Evolutionary conservation across 2,113 vertebrate genomes (phyloP), one percentile per base, ranked within the genome.

Genomic region (Delphinus delphis): DNA sequence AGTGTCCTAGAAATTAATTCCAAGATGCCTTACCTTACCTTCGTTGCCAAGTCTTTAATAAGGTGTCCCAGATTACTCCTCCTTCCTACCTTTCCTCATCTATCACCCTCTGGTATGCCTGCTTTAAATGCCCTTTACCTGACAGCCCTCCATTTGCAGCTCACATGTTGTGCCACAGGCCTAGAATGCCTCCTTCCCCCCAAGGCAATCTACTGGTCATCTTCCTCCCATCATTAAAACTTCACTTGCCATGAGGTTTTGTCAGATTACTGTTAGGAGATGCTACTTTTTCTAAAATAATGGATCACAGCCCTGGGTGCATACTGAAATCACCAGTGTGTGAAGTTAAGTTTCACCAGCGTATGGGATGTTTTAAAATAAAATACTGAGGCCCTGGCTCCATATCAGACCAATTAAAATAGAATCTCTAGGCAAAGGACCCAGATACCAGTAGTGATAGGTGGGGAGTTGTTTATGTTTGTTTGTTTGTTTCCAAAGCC

Each of bases 1-100:
- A 95, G 96, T 95, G 96, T 96, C 97, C 97, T 95, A 97, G 94
- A 97, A 97, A 95, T 91, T 93, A 93, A 96, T 93, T 94, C 95
- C 89, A 97, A 95, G 89, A 93, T 81, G 77, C 36, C 68, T 97
- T 92, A 91, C 89, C 67, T 95, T 95, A 95, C 31, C 71, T 90
- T 94, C 95, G 68, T 80, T 88, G 74, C 63, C 62, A 96, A 84
- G 81, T 91, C 41, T 96, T 93, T 88, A 96, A 81, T 33, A 82
- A 77, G 15, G 65, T 79, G 62, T 7, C 92, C 92, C n/a, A 96
- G 73, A 94, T 97, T 76, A 88, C n/a, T 14, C 23, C 6, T 80
- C 55, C 26, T 89, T 65, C 60, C 79, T 26, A 85, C 47, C 84
- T 65, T 44, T 82, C n/a, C 62, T 88, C 36, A 73, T 76, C 58